Conservation (phyloP, 2,888 invertebrate species). For the Cerastoderma edule region DNA sequence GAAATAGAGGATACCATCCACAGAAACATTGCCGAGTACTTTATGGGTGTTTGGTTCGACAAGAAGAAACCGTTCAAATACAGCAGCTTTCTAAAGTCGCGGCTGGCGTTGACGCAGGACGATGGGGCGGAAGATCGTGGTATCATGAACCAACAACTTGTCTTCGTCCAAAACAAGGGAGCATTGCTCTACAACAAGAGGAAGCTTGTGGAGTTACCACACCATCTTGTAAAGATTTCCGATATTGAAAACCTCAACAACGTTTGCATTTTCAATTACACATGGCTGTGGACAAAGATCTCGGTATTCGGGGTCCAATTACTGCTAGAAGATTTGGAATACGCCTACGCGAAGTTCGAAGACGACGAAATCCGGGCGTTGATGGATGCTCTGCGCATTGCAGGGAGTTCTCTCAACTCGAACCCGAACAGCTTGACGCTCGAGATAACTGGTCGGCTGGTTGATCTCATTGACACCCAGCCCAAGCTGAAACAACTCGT, state of each 20-base stretch:
- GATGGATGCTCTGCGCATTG: constrained; percentile 52
- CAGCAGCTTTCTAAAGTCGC: constrained; percentile 53
- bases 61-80: constrained; percentile 73
- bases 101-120: constrained; percentile 56
- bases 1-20: constrained; percentile 67
- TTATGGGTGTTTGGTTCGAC: constrained; percentile 75
- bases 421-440: constrained; percentile 97
- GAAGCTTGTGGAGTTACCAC: constrained; percentile 79
- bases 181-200: constrained; percentile 73
- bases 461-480: constrained; percentile 86
- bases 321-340: constrained; percentile 96
- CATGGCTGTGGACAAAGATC: constrained; percentile 97
- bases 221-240: constrained; percentile 69
- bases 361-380: constrained; percentile 91
- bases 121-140: constrained; percentile 72
- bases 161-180: constrained; percentile 55
- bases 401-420: constrained; percentile 90
- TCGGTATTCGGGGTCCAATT: constrained; percentile 97
- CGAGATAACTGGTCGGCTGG: constrained; percentile 93
- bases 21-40: constrained; percentile 75
- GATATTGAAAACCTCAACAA: constrained; percentile 93
- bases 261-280: constrained; percentile 96
- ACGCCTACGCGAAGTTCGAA: constrained; percentile 82
- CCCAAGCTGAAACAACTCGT: constrained; percentile 43
- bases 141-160: constrained; percentile 75